Evolutionary conservation across 2,888 invertebrate genomes (phyloP).

Genomic region (Frankliniella fusca): DNA sequence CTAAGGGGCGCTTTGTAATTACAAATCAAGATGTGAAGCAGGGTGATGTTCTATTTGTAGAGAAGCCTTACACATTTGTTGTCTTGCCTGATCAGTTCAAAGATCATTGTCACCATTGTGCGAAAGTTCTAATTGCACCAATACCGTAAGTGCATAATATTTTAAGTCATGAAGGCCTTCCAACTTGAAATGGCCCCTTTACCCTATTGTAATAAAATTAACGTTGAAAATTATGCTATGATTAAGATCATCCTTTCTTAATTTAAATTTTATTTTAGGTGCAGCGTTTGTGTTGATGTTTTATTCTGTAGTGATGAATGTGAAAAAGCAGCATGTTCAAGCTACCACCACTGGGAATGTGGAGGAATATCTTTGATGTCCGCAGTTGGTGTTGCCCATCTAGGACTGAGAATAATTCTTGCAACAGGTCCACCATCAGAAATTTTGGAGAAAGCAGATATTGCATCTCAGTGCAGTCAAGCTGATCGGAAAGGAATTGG

Average conservation of each 20-base stretch:
- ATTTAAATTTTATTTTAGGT: slow-evolving; percentile 50
- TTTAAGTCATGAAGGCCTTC: not conserved
- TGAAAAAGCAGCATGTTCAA: slow-evolving; percentile 52
- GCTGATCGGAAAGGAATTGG: slow-evolving; percentile 49
- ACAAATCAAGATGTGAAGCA: slow-evolving; percentile 56
- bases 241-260: slow-evolving; percentile 31
- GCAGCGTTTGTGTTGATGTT: slow-evolving; percentile 60
- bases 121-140: slow-evolving; percentile 54
- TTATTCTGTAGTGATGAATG: slow-evolving; percentile 67
- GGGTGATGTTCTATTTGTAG: slow-evolving; percentile 73
- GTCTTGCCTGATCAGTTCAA: slow-evolving; percentile 54
- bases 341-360: slow-evolving; percentile 71
- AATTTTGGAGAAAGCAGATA: slow-evolving; percentile 30
- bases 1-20: slow-evolving; percentile 63
- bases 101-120: slow-evolving; percentile 71
- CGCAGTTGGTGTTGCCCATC: slow-evolving; percentile 71
- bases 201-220: slow-evolving; percentile 33
- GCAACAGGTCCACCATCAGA: slow-evolving; percentile 45
- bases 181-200: slow-evolving; percentile 29
- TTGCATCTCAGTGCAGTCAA: slow-evolving; percentile 42
- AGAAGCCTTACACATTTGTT: slow-evolving; percentile 76
- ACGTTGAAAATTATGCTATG: slow-evolving; percentile 29
- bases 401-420: slow-evolving; percentile 67
- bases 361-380: slow-evolving; percentile 59
- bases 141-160: slow-evolving; percentile 57